These are phyloP conservation scores for Lasius fuliginosus DNA, from an alignment of 2,888 invertebrate species.

Conservation along the genomic window DNA sequence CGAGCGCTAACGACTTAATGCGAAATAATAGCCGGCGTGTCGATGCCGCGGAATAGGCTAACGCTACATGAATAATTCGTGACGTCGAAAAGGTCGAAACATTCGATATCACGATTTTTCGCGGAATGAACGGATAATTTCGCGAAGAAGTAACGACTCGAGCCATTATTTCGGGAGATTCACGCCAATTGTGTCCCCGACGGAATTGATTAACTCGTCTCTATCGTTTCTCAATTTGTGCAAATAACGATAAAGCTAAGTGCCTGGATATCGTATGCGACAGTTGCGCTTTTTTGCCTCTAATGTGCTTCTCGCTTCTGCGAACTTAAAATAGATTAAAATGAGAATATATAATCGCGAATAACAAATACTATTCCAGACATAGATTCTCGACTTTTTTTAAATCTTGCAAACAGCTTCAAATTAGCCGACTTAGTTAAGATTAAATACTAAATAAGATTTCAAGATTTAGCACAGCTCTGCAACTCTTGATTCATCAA, in stretches of 20 bases:
- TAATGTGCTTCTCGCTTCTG: not conserved
- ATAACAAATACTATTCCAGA: not conserved
- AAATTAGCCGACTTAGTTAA: not conserved
- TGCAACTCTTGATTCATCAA: not conserved
- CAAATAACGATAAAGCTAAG: slow-evolving; percentile 8
- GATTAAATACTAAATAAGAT: not conserved
- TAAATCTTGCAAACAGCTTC: not conserved
- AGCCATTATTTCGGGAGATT: not conserved
- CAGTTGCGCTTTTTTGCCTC: not conserved
- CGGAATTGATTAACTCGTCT: slow-evolving; percentile 13
- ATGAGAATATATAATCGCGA: not conserved
- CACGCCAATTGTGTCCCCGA: not conserved
- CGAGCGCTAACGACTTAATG: slow-evolving; percentile 41
- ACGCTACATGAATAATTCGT: slow-evolving; percentile 28
- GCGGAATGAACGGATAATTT: slow-evolving; percentile 7
- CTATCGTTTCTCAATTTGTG: slow-evolving; percentile 6
- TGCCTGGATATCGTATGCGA: not conserved
- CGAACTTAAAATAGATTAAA: not conserved
- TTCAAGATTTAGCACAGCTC: not conserved
- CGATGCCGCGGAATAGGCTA: slow-evolving; percentile 9
- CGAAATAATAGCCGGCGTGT: slow-evolving; percentile 27
- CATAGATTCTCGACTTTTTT: not conserved
- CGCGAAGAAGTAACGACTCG: slow-evolving; percentile 2
- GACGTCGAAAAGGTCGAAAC: slow-evolving; percentile 20
- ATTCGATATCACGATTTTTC: not conserved